Conservation (phyloP, 2,888 invertebrate genomes). For the Tenthredo distinguenda region DNA sequence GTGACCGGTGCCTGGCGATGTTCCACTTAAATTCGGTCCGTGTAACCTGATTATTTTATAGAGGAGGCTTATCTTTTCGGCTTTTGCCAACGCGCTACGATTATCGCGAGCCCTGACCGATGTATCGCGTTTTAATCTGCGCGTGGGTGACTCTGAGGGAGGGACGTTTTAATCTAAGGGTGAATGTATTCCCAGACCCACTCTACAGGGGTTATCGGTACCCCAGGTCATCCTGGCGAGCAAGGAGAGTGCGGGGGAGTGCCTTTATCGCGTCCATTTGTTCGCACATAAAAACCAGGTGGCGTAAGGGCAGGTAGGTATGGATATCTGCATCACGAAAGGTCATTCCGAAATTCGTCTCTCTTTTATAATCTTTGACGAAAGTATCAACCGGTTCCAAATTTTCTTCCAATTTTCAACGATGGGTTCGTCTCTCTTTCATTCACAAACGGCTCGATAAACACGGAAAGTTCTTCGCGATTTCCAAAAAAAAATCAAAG, state of each 20-base stretch:
- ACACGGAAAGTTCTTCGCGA: neutral
- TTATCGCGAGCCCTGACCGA: conserved; percentile 55
- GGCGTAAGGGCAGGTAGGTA: conserved; percentile 7
- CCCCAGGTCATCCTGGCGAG: conserved; percentile 27
- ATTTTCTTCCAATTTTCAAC: neutral
- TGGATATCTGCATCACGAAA: conserved; percentile 13
- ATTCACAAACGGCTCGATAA: neutral
- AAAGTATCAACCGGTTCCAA: neutral
- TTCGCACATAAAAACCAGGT: conserved; percentile 46
- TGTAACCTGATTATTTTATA: conserved; percentile 35
- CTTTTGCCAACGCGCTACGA: conserved; percentile 27
- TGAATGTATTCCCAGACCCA: conserved; percentile 63
- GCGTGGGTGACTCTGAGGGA: conserved; percentile 42
- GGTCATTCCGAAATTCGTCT: conserved; percentile 13
- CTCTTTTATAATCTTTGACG: neutral
- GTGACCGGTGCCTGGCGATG: neutral
- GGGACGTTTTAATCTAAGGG: conserved; percentile 70
- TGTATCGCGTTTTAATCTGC: conserved; percentile 66
- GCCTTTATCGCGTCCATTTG: conserved; percentile 57
- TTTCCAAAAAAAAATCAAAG: neutral
- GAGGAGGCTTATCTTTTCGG: conserved; percentile 35
- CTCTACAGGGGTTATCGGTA: conserved; percentile 55
- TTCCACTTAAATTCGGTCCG: conserved; percentile 28
- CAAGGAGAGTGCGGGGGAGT: neutral
- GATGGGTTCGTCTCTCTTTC: neutral